Percentiles rank a stretch among this genome's conserved stretches.
Conservation (phyloP, 2,797 vertebrate genomes). For the Anguilla pacifica region DNA sequence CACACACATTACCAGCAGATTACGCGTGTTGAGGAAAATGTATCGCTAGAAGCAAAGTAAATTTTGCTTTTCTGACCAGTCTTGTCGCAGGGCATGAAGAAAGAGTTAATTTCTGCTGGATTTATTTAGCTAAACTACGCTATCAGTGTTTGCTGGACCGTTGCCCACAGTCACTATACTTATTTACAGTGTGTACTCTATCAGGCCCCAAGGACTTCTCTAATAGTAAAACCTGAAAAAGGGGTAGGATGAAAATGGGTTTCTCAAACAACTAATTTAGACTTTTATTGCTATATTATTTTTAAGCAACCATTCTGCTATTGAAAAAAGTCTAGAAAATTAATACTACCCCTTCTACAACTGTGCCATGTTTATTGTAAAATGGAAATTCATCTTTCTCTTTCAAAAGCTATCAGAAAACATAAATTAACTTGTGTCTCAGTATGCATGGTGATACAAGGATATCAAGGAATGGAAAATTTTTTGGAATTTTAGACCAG, state of each 20-base stretch:
- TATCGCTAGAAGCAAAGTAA: neutral
- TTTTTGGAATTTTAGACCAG: neutral
- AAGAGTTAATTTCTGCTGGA: neutral
- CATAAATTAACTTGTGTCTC: neutral
- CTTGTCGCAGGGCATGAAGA: neutral
- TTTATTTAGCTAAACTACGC: constrained; percentile 7
- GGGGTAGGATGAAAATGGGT: neutral
- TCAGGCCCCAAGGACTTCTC: neutral
- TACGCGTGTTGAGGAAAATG: constrained; percentile 3
- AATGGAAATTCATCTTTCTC: neutral
- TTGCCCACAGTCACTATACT: neutral
- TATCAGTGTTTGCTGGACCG: neutral
- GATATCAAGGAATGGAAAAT: neutral
- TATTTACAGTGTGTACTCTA: neutral
- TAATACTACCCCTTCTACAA: neutral
- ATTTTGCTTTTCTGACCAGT: neutral
- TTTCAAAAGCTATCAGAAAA: neutral
- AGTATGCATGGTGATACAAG: neutral
- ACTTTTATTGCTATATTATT: neutral
- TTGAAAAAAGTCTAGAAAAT: neutral
- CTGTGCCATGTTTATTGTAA: neutral
- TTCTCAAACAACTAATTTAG: neutral
- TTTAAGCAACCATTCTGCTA: neutral
- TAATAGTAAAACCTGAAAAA: neutral
- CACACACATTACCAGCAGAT: constrained; percentile 35